These are phyloP conservation scores for Silurus asotus DNA, from an alignment of 2,113 vertebrate species.

Conservation along the genomic window DNA sequence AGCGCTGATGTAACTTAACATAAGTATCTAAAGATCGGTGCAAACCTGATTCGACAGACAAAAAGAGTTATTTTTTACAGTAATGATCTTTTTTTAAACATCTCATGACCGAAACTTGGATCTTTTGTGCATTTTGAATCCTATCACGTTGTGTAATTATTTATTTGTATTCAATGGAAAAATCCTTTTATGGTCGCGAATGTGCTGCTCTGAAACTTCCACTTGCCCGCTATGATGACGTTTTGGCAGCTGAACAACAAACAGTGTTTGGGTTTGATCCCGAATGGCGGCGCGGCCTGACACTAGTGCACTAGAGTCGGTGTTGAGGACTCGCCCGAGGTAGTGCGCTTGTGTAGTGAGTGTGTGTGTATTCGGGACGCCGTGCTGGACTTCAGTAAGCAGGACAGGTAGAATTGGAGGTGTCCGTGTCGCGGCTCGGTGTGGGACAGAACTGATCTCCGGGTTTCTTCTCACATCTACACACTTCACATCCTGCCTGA, in stretches of 20 bases:
- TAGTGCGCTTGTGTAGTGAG: not conserved
- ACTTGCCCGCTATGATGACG: slow-evolving; percentile 56
- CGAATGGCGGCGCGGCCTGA: not conserved
- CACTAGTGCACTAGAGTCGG: not conserved
- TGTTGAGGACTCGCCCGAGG: fast-evolving
- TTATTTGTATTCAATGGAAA: not conserved
- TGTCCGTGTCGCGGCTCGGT: slow-evolving; percentile 26
- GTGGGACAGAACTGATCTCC: no score
- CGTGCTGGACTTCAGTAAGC: slow-evolving; percentile 66
- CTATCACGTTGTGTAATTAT: not conserved
- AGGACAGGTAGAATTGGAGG: slow-evolving; percentile 55
- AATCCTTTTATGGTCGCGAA: not conserved
- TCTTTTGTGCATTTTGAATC: not conserved
- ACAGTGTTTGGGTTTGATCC: slow-evolving; percentile 62
- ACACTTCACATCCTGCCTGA: not conserved
- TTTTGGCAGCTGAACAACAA: slow-evolving; percentile 74
- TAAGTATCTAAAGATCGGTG: not conserved
- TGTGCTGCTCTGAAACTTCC: slow-evolving; percentile 32
- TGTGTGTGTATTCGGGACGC: not conserved
- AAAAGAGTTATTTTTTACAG: not conserved
- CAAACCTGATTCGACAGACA: not conserved
- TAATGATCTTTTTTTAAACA: not conserved
- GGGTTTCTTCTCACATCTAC: no score
- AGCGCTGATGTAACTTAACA: not conserved
- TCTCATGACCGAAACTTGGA: no score